These are phyloP conservation scores for Brachypodius melanocephalos DNA, from an alignment of 2,113 vertebrate genomes.

Conservation along the genomic window DNA sequence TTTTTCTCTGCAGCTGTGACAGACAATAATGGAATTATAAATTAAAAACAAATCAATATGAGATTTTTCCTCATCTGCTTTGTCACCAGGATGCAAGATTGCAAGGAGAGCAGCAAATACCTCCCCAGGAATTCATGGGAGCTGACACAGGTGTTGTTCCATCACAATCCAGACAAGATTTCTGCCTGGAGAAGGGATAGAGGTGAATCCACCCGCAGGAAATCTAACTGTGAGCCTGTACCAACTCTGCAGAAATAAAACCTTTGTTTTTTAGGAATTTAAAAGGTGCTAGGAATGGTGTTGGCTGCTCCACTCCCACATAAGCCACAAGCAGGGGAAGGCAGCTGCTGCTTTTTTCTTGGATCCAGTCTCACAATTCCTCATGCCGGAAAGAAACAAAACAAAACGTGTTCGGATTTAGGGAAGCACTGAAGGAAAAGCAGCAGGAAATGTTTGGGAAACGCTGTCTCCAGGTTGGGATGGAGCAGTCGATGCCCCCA, in stretches of 20 bases:
- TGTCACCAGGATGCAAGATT: not conserved
- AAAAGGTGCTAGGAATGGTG: not conserved
- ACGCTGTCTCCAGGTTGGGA: not conserved
- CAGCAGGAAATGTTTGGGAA: not conserved
- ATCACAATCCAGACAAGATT: not conserved
- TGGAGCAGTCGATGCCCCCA: not conserved
- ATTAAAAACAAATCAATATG: not conserved
- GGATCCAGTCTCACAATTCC: not conserved
- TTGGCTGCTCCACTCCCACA: not conserved
- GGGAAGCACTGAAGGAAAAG: not conserved
- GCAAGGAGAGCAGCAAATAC: not conserved
- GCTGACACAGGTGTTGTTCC: not conserved
- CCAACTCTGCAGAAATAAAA: not conserved
- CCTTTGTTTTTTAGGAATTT: not conserved
- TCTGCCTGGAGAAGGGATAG: not conserved
- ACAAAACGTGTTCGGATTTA: fast-evolving
- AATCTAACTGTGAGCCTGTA: not conserved
- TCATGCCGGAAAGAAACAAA: not conserved
- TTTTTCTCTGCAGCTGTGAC: not conserved
- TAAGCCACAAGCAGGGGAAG: not conserved
- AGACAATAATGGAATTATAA: not conserved
- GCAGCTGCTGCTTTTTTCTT: not conserved
- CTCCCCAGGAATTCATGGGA: not conserved
- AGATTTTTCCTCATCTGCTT: not conserved
- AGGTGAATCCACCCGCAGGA: not conserved